phyloP scores from a whole-genome alignment of 2,888 invertebrate genomes.

The Apodemia zela region DNA sequence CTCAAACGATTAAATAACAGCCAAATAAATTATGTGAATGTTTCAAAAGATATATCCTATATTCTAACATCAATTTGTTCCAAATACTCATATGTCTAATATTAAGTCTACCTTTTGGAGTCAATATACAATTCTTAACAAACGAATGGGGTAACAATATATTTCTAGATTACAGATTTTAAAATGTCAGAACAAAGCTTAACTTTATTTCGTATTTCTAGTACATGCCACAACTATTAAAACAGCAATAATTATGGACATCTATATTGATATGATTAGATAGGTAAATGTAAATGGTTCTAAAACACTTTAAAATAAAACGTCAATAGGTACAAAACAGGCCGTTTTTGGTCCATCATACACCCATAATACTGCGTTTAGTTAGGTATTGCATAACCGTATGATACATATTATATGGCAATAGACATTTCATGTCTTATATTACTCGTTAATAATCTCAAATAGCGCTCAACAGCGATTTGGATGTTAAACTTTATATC shows the following conservation, averaged over 20 bases:
- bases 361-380: slow-evolving; percentile 61
- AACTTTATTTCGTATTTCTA: slow-evolving; percentile 15
- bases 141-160: slow-evolving; percentile 5
- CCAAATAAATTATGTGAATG: slow-evolving; percentile 5
- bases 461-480: slow-evolving; percentile 21
- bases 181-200: slow-evolving; percentile 17
- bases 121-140: slow-evolving; percentile 5
- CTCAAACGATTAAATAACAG: slow-evolving; percentile 1
- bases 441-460: slow-evolving; percentile 69
- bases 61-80: slow-evolving; percentile 11
- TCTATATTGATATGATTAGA: slow-evolving; percentile 53
- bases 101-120: slow-evolving; percentile 2
- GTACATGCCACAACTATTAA: slow-evolving; percentile 35
- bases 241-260: slow-evolving; percentile 37
- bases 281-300: slow-evolving; percentile 55
- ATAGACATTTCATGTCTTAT: slow-evolving; percentile 71
- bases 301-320: slow-evolving; percentile 48
- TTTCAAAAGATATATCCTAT: slow-evolving; percentile 5
- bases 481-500: slow-evolving; percentile 21
- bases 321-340: slow-evolving; percentile 45
- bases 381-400: slow-evolving; percentile 39
- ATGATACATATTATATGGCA: slow-evolving; percentile 30
- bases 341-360: slow-evolving; percentile 43
- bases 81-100: slow-evolving; percentile 5
- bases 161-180: slow-evolving; percentile 11